phyloP scores from a whole-genome alignment of 1,140 invertebrate species.

The Drosophila ohnishii region DNA sequence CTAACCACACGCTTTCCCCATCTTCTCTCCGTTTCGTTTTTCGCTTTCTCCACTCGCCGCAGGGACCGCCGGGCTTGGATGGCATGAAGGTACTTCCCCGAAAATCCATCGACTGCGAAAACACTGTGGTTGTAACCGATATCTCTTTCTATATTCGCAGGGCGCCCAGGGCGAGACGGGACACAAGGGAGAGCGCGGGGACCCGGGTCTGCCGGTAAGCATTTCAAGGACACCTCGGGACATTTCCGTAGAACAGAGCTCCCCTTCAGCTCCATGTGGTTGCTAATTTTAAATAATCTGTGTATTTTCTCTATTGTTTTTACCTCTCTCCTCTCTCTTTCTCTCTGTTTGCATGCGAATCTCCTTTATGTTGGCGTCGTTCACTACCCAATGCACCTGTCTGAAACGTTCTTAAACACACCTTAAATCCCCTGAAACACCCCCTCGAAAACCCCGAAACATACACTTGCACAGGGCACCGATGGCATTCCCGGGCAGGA shows the following conservation, averaged over 20 bases:
- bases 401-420: slow-evolving; percentile 22
- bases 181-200: slow-evolving; percentile 94
- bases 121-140: slow-evolving; percentile 25
- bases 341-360: slow-evolving; percentile 63
- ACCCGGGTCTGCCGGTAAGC: slow-evolving; percentile 93
- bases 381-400: slow-evolving; percentile 47
- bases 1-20: slow-evolving; percentile 49
- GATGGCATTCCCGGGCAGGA: slow-evolving; percentile 95
- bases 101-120: slow-evolving; percentile 20
- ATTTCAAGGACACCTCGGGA: slow-evolving; percentile 3
- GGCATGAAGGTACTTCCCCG: slow-evolving; percentile 88
- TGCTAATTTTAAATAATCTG: slow-evolving; percentile 74
- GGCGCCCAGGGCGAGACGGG: slow-evolving; percentile 95
- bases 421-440: slow-evolving; percentile 26
- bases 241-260: slow-evolving; percentile 22
- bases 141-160: slow-evolving; percentile 83
- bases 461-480: slow-evolving; percentile 87
- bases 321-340: slow-evolving; percentile 14
- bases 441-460: slow-evolving; percentile 6
- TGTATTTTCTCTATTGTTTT: slow-evolving; percentile 60
- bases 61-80: slow-evolving; percentile 89
- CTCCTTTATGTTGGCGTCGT: slow-evolving; percentile 55
- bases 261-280: slow-evolving; percentile 60
- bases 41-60: slow-evolving; percentile 66
- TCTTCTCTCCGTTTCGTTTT: slow-evolving; percentile 19